phyloP scores from a whole-genome alignment of 2,797 vertebrate species.

The Synanceia verrucosa region DNA sequence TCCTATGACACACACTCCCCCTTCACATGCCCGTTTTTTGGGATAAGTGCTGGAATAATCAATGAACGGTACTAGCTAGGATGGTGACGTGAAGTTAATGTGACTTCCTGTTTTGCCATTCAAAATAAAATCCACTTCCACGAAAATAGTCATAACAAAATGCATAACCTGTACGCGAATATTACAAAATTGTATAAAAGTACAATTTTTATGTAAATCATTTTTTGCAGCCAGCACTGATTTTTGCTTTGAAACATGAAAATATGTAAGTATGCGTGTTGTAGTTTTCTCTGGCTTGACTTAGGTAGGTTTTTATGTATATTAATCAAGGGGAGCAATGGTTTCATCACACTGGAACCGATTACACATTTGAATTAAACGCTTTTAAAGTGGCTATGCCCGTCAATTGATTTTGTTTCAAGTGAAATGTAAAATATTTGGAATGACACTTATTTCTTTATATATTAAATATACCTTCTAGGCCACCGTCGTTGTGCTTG shows the following conservation, averaged over 20 bases:
- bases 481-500: slow-evolving; percentile 39
- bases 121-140: slow-evolving; percentile 33
- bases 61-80: neutral
- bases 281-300: neutral
- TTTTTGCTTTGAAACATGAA: too few relatives aligned
- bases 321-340: too few relatives aligned
- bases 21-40: neutral
- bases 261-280: too few relatives aligned
- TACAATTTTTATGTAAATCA: too few relatives aligned
- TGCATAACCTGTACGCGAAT: neutral
- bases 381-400: neutral
- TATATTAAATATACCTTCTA: neutral
- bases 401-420: too few relatives aligned
- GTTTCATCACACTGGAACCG: too few relatives aligned
- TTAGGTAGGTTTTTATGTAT: too few relatives aligned
- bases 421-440: neutral
- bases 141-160: neutral
- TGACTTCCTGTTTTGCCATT: slow-evolving; percentile 17
- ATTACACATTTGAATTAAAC: too few relatives aligned
- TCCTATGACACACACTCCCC: neutral
- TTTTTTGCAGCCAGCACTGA: neutral
- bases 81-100: neutral
- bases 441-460: too few relatives aligned
- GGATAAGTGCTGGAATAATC: neutral
- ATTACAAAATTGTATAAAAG: neutral